Percentiles rank a stretch among this genome's conserved stretches.
Conservation (phyloP, 2,888 invertebrate species). For the Rhagophthalmus giganteus region DNA sequence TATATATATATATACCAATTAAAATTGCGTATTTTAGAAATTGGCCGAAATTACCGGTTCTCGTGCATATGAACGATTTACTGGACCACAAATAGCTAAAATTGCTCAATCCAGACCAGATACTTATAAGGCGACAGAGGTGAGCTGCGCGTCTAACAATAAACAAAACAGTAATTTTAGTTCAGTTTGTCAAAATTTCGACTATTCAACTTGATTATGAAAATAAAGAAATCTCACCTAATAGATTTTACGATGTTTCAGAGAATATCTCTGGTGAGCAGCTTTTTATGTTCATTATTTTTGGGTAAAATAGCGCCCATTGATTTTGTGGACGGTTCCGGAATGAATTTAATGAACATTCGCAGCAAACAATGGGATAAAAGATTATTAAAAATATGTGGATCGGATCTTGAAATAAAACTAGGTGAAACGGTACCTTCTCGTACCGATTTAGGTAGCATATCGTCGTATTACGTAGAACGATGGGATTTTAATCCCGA, state of each 20-base stretch:
- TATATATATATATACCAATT: too few relatives aligned
- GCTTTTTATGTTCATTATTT: conserved; percentile 87
- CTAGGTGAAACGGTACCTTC: conserved; percentile 77
- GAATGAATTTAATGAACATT: conserved; percentile 94
- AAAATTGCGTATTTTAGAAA: too few relatives aligned
- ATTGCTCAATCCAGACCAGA: conserved; percentile 71
- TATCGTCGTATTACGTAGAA: conserved; percentile 80
- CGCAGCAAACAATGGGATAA: conserved; percentile 75
- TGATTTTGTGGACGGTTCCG: conserved; percentile 90
- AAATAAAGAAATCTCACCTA: background rate
- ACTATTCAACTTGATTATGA: background rate
- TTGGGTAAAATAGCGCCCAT: conserved; percentile 87
- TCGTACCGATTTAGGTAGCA: conserved; percentile 68
- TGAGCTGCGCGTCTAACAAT: conserved; percentile 40
- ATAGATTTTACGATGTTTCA: conserved; percentile 50
- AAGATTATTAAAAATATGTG: conserved; percentile 75
- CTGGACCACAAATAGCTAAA: conserved; percentile 92
- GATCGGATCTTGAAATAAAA: conserved; percentile 71
- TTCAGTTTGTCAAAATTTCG: too few relatives aligned
- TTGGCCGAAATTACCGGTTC: conserved; percentile 83
- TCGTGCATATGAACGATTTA: conserved; percentile 86
- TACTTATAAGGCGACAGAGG: conserved; percentile 76
- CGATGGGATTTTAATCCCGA: conserved; percentile 81
- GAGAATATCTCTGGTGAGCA: conserved; percentile 91
- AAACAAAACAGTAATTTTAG: background rate